phyloP scores from a whole-genome alignment of 2,888 invertebrate species.

The Ctenicera cuprea region DNA sequence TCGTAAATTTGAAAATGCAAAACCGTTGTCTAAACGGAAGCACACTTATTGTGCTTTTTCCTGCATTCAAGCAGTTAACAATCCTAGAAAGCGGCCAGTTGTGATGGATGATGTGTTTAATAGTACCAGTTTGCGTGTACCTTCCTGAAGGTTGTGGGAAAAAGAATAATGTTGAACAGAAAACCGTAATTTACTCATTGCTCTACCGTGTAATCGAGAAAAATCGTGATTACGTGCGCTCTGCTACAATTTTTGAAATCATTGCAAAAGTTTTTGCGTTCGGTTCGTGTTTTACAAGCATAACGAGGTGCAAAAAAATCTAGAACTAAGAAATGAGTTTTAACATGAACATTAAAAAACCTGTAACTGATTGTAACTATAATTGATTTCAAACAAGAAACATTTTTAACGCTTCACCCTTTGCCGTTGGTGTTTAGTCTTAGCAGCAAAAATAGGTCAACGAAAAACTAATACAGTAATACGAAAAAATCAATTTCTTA shows the following conservation, averaged over 20 bases:
- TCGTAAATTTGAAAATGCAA: slow-evolving; percentile 11
- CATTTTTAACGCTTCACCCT: too few species aligned
- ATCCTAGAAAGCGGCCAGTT: slow-evolving; percentile 16
- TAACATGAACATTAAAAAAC: too few species aligned
- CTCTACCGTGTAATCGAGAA: slow-evolving; percentile 2
- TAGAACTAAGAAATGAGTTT: too few species aligned
- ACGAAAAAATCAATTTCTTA: too few species aligned
- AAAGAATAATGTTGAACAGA: not conserved
- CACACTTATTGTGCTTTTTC: slow-evolving; percentile 22
- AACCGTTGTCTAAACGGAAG: slow-evolving; percentile 26
- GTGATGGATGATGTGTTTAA: slow-evolving; percentile 20
- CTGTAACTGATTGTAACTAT: too few species aligned
- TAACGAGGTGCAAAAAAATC: too few species aligned
- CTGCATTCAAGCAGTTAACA: slow-evolving; percentile 14
- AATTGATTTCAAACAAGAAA: too few species aligned
- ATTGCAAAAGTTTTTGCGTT: too few species aligned
- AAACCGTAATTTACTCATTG: slow-evolving; percentile 14
- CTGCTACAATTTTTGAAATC: not conserved
- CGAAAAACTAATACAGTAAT: too few species aligned
- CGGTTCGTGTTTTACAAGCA: too few species aligned
- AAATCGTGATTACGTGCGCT: slow-evolving; percentile 8
- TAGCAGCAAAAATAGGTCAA: too few species aligned
- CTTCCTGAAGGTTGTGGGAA: slow-evolving; percentile 21
- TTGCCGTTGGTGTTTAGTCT: too few species aligned
- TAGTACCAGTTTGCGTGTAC: slow-evolving; percentile 23